Evolutionary conservation across 2,113 vertebrate species (phyloP), one percentile per base, ranked within the genome.

Genomic region (Tachuris rubrigastra): DNA sequence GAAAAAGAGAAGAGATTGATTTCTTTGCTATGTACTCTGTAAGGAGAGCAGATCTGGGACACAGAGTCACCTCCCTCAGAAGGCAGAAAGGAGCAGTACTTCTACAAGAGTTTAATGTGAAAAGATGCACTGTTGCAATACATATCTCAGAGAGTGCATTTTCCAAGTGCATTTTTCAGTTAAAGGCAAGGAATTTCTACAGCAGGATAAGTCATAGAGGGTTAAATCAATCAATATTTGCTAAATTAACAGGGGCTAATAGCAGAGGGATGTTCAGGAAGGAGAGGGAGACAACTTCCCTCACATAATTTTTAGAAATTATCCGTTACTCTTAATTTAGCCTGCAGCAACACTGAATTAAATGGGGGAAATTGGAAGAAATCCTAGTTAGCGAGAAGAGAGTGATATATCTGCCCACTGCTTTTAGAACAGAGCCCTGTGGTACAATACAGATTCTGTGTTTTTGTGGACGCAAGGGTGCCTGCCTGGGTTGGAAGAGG

Each of bases 161-260:
- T 76, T 82, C 74, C 55, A 84, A 89, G 92, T 93, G 96, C 87
- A 52, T 85, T 90, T 96, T 93, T 89, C 63, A 76, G 37, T 60
- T 22, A 79, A 76, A 78, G 60, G 58, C 69, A 87, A 88, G 58
- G 62, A 58, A 81, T 79, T 95, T 96, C 89, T 87, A 60, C 53
- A 91, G 94, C 82, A 89, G 78, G 41, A 47, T 77, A 91, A 95
- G 77, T 85, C 59, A 73, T 31, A 92, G 93, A 89, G 79, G 73
- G 72, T 96, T 89, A 68, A 93, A 81, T 96, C 87, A 93, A 75
- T 96, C 84, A 83, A 86, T 96, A 92, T 65, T 80, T 90, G 83
- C 82, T 89, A 93, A 94, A 95, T 95, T 85, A 91, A 76, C 72
- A 71, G 74, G 52, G 93, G 68, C 90, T 97, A 96, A 92, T 96